These are phyloP conservation scores for Idaea aversata DNA, from an alignment of 2,888 invertebrate genomes.

Conservation along the genomic window DNA sequence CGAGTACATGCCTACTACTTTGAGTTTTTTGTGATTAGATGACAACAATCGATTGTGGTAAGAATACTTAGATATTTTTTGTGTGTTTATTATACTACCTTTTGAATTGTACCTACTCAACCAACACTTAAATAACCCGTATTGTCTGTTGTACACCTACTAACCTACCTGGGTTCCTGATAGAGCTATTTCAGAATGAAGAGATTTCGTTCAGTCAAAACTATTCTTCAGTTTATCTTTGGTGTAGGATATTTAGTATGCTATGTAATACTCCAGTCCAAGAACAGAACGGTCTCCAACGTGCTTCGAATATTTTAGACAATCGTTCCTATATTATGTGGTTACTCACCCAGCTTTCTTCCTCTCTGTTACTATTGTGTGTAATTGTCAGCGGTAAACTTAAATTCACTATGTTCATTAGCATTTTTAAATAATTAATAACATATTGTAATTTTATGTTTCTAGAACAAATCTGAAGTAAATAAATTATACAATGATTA, in stretches of 20 bases:
- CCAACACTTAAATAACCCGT: neutral
- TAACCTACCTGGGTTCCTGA: neutral
- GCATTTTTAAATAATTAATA: too few relatives aligned
- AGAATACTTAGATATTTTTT: constrained; percentile 12
- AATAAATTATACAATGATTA: neutral
- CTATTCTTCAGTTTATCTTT: neutral
- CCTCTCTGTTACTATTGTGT: constrained; percentile 4
- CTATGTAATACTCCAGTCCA: constrained; percentile 58
- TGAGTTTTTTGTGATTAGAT: constrained; percentile 9
- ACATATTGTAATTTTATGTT: neutral
- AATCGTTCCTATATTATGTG: constrained; percentile 8
- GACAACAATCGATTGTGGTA: constrained; percentile 9
- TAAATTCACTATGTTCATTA: neutral
- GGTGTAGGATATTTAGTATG: constrained; percentile 47
- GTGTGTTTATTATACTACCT: neutral
- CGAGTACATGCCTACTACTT: constrained; percentile 16
- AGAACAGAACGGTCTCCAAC: constrained; percentile 57
- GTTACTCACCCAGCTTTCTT: constrained; percentile 15
- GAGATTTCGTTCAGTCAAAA: neutral
- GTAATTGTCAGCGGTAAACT: constrained; percentile 1
- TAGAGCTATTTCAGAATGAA: constrained; percentile 7
- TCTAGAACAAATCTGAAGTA: neutral
- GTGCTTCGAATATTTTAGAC: constrained; percentile 55
- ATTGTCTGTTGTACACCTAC: neutral
- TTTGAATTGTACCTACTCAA: neutral